Conservation (phyloP, 2,113 vertebrate genomes). For the Nymphicus hollandicus region DNA sequence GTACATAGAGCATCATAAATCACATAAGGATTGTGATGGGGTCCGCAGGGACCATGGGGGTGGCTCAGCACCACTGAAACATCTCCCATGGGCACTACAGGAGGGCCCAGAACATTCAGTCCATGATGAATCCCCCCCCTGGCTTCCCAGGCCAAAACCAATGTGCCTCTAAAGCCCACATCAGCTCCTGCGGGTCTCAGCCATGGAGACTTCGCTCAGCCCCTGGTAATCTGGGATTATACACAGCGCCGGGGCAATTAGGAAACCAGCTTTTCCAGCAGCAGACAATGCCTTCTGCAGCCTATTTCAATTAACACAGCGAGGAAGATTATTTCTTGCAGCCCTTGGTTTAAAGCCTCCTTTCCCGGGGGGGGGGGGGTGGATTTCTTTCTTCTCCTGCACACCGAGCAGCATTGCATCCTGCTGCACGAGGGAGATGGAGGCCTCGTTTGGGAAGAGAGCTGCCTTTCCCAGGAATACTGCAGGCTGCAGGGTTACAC, state of each 20-base stretch:
- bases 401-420: background rate
- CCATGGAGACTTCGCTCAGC: background rate
- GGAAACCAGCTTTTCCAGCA: background rate
- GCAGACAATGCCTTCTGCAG: conserved; percentile 14
- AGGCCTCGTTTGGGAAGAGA: background rate
- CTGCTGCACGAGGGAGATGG: background rate
- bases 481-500: background rate
- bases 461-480: background rate
- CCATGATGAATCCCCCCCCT: accelerated
- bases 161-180: background rate
- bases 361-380: background rate
- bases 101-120: accelerated
- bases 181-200: background rate
- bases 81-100: accelerated
- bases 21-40: accelerated
- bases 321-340: background rate
- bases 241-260: background rate
- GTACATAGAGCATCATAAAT: background rate
- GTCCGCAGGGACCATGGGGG: accelerated
- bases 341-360: background rate
- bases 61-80: background rate
- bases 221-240: background rate
- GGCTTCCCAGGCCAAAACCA: background rate
- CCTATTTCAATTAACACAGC: background rate
- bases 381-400: background rate